phyloP scores from a whole-genome alignment of 2,113 vertebrate species.

The human region DNA sequence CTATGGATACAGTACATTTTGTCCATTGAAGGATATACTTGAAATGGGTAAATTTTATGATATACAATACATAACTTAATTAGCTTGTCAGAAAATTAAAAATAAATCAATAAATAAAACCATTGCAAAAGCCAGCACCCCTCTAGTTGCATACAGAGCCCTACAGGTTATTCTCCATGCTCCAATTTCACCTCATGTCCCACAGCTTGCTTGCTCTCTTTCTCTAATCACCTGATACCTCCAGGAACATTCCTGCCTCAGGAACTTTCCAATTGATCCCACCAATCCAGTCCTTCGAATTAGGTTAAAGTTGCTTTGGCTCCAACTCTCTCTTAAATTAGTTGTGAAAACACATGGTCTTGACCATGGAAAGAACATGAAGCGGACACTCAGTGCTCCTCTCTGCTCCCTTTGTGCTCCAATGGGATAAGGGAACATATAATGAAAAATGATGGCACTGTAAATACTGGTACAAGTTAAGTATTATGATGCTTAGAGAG shows the following conservation, averaged over 20 bases:
- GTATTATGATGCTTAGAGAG: neutral
- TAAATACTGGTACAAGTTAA: slow-evolving; percentile 19
- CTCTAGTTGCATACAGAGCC: neutral
- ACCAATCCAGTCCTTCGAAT: neutral
- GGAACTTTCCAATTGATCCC: neutral
- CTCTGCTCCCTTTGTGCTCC: neutral
- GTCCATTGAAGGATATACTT: neutral
- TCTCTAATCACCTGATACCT: neutral
- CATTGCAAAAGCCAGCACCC: neutral
- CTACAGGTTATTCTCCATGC: neutral
- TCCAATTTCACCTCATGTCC: neutral
- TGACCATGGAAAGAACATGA: neutral
- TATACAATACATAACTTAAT: neutral
- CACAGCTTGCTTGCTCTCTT: neutral
- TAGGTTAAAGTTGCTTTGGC: neutral
- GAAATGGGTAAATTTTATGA: neutral
- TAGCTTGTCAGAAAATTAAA: neutral
- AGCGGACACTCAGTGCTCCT: neutral
- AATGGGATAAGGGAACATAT: neutral
- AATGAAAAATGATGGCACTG: neutral
- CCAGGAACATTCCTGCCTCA: neutral
- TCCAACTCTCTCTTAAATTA: neutral
- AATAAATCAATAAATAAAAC: neutral
- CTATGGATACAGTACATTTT: too few relatives aligned
- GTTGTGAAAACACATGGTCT: neutral